Evolutionary conservation across 2,888 invertebrate species (phyloP).

Genomic region (Synergus gifuensis): DNA sequence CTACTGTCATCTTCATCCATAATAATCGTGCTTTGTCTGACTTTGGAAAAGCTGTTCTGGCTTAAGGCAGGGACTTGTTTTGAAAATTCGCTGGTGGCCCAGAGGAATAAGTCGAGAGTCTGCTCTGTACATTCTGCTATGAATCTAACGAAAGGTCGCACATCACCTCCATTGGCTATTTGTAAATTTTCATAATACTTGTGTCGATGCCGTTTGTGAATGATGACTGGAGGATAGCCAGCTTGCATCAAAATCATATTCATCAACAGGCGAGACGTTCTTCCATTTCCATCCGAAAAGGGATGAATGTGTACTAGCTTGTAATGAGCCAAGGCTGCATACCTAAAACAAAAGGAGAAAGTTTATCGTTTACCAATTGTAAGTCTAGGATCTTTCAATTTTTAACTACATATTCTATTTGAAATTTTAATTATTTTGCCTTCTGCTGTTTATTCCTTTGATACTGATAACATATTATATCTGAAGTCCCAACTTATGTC

Average conservation of each 20-base stretch:
- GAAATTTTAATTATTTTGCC: background rate
- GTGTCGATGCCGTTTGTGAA: conserved; percentile 90
- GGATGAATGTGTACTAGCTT: conserved; percentile 98
- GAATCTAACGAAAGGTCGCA: conserved; percentile 96
- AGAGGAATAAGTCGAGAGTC: conserved; percentile 91
- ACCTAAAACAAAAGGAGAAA: conserved; percentile 79
- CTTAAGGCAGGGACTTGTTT: conserved; percentile 85
- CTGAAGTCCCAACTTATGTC: no score
- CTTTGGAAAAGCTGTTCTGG: conserved; percentile 67
- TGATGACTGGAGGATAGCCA: conserved; percentile 97
- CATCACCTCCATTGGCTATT: conserved; percentile 95
- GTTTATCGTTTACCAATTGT: no score
- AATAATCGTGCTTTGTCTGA: conserved; percentile 65
- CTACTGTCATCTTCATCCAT: conserved; percentile 61
- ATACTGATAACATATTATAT: no score
- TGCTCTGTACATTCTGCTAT: conserved; percentile 95
- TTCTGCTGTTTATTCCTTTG: no score
- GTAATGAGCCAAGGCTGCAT: conserved; percentile 97
- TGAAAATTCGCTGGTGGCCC: conserved; percentile 88
- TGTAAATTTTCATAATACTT: conserved; percentile 94
- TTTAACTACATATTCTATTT: no score
- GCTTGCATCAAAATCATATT: conserved; percentile 96
- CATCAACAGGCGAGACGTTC: conserved; percentile 97
- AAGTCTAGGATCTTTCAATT: no score
- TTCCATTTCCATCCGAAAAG: conserved; percentile 97